These are phyloP conservation scores for Gopherus evgoodei DNA, from an alignment of 2,113 vertebrate species.

Conservation along the genomic window DNA sequence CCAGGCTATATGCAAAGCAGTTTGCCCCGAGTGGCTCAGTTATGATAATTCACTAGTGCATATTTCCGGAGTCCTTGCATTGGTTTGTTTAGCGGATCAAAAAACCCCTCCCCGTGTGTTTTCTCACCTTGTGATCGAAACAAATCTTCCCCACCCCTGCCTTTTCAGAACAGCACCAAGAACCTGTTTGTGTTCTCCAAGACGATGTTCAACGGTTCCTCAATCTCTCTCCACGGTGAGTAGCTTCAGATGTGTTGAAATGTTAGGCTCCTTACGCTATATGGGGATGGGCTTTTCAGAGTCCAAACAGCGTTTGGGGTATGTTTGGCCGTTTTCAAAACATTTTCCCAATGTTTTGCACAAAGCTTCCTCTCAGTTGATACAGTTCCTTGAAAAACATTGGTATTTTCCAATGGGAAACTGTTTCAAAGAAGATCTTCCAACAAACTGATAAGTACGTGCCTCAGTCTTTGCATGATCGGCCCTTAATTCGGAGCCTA, in stretches of 20 bases:
- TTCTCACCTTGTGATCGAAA: not conserved
- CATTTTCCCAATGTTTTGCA: not conserved
- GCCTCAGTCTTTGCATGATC: not conserved
- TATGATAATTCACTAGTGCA: not conserved
- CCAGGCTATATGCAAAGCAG: not conserved
- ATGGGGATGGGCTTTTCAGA: not conserved
- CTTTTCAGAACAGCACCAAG: not conserved
- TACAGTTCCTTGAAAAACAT: not conserved
- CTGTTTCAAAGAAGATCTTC: not conserved
- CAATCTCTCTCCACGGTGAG: slow-evolving; percentile 76
- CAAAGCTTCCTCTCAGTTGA: not conserved
- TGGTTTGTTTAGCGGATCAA: not conserved
- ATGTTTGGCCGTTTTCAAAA: not conserved
- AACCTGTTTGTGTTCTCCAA: slow-evolving; percentile 68
- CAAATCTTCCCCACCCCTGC: not conserved
- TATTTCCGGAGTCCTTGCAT: not conserved
- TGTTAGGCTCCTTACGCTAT: not conserved
- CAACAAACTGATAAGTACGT: not conserved
- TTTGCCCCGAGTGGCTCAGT: not conserved
- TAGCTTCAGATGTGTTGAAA: not conserved
- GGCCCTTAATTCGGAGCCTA: not conserved
- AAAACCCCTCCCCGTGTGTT: accelerated
- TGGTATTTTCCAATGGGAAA: not conserved
- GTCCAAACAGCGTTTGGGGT: not conserved
- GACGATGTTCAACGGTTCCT: slow-evolving; percentile 77